Base-by-base conservation (phyloP, 2,797 vertebrate species). In the Xenopus petersii region DNA sequence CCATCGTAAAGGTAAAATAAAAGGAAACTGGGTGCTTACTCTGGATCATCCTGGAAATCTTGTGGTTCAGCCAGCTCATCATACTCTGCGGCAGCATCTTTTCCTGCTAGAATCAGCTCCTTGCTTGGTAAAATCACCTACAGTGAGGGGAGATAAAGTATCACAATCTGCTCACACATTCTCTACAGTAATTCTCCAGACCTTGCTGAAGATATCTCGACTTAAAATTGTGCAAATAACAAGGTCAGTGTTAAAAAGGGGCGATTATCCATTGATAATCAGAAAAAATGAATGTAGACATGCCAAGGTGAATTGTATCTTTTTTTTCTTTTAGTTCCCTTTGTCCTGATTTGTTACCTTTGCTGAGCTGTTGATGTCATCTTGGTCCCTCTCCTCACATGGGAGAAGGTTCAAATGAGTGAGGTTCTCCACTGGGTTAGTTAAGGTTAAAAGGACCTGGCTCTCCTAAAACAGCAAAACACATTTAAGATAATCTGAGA, bases 1-100 rank as follows among this genome's bases (percentile, higher is more conserved):
- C 36, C 36, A 42, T 42, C 6, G 8, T 42, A 6, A 6, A 42
- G 36, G 36, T 5, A 42, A 6, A 42, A 42, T 51, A 51, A 12
- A 2, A 9, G 10, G 3, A 51, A 12, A 51, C 3, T 51, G 49
- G 49, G 49, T 3, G 24, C 96, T 92, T 86, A 99, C 98, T 99
- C 98, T 69, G 96, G 97, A 81, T 99, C 96, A 36, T 99, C 98
- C 85, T 98, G 97, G 83, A 99, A 99, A 87, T 98, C 96, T 42
- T 99, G 97, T 26, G 97, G 96, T 79, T 99, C 98, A 48, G 98
- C 96, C 86, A 99, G 85, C 80, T 99, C 98, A 58, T 99, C 98
- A 0, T 99, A 99, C 72, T 99, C 98, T 0, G 98, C 98, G 0
- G 97, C 96, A 48, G 97, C 97, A 71, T 99, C 98, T 86, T 98